Conservation (phyloP, 2,113 vertebrate species). For the Amphiprion percula region DNA sequence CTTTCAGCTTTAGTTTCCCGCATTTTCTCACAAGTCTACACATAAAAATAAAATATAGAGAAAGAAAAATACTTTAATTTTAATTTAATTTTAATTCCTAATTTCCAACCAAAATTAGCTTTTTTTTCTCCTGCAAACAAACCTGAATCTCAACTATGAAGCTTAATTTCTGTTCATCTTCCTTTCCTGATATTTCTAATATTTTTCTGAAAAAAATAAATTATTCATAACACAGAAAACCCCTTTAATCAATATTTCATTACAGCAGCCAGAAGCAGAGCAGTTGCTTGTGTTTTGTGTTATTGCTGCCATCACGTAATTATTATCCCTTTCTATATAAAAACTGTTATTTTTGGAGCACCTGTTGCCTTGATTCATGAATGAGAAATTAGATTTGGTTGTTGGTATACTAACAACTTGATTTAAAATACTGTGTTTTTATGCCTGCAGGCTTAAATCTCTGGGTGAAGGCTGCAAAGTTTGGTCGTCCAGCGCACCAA, state of each 20-base stretch:
- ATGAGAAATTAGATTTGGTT: no score
- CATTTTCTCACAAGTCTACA: no score
- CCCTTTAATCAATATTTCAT: constrained; percentile 25
- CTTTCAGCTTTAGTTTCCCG: no score
- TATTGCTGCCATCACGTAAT: neutral
- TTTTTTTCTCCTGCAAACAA: no score
- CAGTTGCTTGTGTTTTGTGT: neutral
- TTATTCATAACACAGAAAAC: neutral
- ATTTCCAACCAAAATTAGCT: no score
- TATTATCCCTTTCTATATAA: neutral
- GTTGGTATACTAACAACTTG: no score
- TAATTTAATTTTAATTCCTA: no score
- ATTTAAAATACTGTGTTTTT: neutral
- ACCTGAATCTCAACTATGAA: neutral
- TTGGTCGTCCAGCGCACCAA: constrained; percentile 93
- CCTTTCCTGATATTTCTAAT: constrained; percentile 4
- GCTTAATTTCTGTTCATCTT: neutral
- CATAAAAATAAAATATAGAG: no score
- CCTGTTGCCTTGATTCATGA: neutral
- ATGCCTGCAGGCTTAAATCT: constrained; percentile 86
- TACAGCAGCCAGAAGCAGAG: neutral
- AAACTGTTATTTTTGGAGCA: neutral
- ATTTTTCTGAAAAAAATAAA: neutral
- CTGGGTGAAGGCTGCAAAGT: constrained; percentile 91
- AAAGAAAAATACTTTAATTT: no score